Evolutionary conservation across 2,797 vertebrate genomes (phyloP).

Genomic region (Microcaecilia unicolor): DNA sequence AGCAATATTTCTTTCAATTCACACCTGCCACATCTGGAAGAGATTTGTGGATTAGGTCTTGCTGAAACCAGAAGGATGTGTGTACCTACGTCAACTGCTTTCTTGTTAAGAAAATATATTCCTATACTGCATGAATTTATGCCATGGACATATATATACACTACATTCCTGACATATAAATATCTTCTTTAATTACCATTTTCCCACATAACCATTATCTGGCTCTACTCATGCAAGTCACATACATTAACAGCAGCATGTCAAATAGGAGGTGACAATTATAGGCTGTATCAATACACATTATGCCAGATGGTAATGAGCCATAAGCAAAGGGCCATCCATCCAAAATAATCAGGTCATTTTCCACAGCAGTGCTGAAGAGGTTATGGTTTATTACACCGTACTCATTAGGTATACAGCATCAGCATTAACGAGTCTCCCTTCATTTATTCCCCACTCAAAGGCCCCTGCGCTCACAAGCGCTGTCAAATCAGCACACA

Average conservation of each 20-base stretch:
- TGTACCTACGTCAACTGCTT: too few species aligned
- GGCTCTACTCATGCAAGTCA: constrained; percentile 71
- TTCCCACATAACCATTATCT: constrained; percentile 55
- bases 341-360: constrained; percentile 70
- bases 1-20: too few species aligned
- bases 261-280: constrained; percentile 92
- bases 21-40: too few species aligned
- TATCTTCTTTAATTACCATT: constrained; percentile 53
- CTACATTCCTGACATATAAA: too few species aligned
- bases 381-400: constrained; percentile 78
- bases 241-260: constrained; percentile 93
- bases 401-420: constrained; percentile 66
- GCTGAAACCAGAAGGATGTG: too few species aligned
- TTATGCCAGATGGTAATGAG: constrained; percentile 90
- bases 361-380: constrained; percentile 64
- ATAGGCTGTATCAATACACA: constrained; percentile 90
- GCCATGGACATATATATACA: too few species aligned
- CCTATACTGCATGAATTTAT: too few species aligned
- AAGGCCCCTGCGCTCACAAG: constrained; percentile 52
- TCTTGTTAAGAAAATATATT: too few species aligned
- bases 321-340: constrained; percentile 67
- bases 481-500: constrained; percentile 58
- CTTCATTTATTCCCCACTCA: constrained; percentile 65
- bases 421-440: constrained; percentile 64
- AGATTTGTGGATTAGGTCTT: too few species aligned